Conservation (phyloP, 2,113 vertebrate genomes). For the Semicossyphus pulcher region DNA sequence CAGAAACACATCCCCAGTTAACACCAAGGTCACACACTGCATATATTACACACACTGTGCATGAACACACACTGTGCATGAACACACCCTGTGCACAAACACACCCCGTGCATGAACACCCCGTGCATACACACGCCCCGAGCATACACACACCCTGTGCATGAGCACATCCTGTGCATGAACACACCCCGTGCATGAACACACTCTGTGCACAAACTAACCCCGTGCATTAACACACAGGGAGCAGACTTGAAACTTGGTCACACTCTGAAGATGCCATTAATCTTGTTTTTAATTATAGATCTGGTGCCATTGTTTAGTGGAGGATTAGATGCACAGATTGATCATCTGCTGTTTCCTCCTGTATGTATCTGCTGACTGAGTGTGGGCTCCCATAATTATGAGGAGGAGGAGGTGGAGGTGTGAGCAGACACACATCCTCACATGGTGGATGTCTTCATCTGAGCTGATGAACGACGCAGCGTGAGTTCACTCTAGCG, state of each 20-base stretch:
- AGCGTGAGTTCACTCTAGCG: too few species aligned
- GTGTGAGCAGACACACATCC: not conserved
- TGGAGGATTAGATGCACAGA: conserved; percentile 45
- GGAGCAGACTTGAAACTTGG: too few species aligned
- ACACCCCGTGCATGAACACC: conserved; percentile 25
- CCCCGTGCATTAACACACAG: too few species aligned
- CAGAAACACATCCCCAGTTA: conserved; percentile 39
- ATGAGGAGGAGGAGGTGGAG: conserved; percentile 27
- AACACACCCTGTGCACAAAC: conserved; percentile 28
- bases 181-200: conserved; percentile 31
- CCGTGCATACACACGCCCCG: conserved; percentile 17
- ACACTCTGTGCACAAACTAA: conserved; percentile 24
- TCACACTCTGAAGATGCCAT: conserved; percentile 61
- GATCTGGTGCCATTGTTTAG: conserved; percentile 48
- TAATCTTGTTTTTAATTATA: conserved; percentile 73
- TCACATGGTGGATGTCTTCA: conserved; percentile 1
- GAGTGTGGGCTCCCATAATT: conserved; percentile 51
- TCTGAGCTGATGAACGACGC: too few species aligned
- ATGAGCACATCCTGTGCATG: conserved; percentile 22
- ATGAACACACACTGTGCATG: conserved; percentile 34
- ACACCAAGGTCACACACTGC: conserved; percentile 53
- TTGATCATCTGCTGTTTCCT: conserved; percentile 42
- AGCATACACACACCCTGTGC: conserved; percentile 32
- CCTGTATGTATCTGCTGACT: conserved; percentile 34
- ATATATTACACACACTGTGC: conserved; percentile 51